phyloP scores from a whole-genome alignment of 2,888 invertebrate species.

The Beris morrisii region DNA sequence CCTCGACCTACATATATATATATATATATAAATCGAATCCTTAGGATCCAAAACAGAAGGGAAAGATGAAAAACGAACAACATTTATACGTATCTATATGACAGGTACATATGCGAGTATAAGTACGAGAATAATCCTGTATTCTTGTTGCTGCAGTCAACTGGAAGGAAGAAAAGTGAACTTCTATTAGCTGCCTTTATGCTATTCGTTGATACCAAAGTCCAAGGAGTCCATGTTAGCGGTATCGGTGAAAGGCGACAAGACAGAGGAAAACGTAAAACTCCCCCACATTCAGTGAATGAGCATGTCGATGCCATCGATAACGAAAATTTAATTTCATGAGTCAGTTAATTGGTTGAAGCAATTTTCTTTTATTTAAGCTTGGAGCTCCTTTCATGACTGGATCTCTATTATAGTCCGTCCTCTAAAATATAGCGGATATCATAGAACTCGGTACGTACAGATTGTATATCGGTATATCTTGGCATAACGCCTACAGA shows the following conservation, averaged over 20 bases:
- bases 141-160: constrained; percentile 10
- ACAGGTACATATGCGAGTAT: too few relatives aligned
- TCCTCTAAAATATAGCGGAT: neutral
- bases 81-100: too few relatives aligned
- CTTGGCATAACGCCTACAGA: neutral
- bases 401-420: neutral
- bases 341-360: constrained; percentile 36
- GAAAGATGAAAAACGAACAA: neutral
- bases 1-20: neutral
- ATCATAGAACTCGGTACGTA: neutral
- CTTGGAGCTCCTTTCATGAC: neutral
- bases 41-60: neutral
- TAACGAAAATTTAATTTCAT: constrained; percentile 37
- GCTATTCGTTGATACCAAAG: neutral
- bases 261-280: neutral
- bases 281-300: constrained; percentile 10
- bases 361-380: constrained; percentile 34
- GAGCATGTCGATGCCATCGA: constrained; percentile 26
- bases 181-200: neutral
- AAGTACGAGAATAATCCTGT: neutral
- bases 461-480: neutral
- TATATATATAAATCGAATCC: neutral
- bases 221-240: neutral
- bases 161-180: constrained; percentile 2
- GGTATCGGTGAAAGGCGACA: neutral